Evolutionary conservation across 1,140 invertebrate species (phyloP).

Genomic region (Brachionus manjavacas): DNA sequence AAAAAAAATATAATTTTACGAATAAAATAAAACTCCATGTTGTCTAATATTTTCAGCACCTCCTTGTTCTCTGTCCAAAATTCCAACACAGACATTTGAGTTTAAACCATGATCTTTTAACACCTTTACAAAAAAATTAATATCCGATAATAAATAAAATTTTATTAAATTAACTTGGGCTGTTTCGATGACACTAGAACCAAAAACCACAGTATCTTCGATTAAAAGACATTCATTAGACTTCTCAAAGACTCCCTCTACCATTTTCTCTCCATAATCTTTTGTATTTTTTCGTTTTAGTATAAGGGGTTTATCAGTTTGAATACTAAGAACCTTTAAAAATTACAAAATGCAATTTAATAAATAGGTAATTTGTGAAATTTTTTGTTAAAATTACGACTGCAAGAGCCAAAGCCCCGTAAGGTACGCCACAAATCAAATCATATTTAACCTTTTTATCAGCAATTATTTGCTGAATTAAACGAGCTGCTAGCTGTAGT

Average conservation of each 20-base stretch:
- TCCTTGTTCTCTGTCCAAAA: constrained; percentile 86
- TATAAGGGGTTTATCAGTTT: constrained; percentile 72
- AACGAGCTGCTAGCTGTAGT: constrained; percentile 55
- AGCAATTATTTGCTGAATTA: constrained; percentile 13
- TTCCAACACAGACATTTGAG: constrained; percentile 73
- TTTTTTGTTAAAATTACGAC: constrained; percentile 62
- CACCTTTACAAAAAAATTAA: constrained; percentile 47
- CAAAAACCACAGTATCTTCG: constrained; percentile 93
- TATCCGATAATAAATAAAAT: background rate
- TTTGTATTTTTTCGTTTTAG: constrained; percentile 77
- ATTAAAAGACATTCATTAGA: constrained; percentile 81
- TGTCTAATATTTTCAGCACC: constrained; percentile 68
- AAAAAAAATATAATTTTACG: background rate
- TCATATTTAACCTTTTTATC: constrained; percentile 57
- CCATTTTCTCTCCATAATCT: constrained; percentile 85
- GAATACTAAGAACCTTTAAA: constrained; percentile 48
- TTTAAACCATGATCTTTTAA: constrained; percentile 69
- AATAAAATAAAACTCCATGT: constrained; percentile 49
- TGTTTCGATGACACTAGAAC: constrained; percentile 86
- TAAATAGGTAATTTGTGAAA: background rate
- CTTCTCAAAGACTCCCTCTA: constrained; percentile 77
- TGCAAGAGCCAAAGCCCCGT: constrained; percentile 90
- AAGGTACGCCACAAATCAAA: constrained; percentile 88
- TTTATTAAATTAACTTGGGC: constrained; percentile 57
- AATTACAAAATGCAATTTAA: no score